A percentile compares a stretch with the other conserved stretches of the same genome.
Evolutionary conservation across 2,888 invertebrate genomes (phyloP).

Genomic region (Agrochola macilenta): DNA sequence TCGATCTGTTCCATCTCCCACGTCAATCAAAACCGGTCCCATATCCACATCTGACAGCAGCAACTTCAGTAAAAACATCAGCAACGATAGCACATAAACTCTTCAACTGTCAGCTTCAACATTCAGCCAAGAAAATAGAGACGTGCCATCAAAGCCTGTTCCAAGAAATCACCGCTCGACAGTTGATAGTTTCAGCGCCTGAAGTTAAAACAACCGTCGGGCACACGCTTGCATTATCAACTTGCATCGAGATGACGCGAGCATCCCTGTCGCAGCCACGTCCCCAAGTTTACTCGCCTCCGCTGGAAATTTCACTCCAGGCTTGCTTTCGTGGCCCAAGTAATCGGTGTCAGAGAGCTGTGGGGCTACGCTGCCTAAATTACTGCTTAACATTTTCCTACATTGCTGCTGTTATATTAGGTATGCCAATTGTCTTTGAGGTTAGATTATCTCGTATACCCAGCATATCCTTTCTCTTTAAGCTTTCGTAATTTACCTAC

Average conservation of each 20-base stretch:
- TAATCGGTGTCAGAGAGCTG: conserved; percentile 55
- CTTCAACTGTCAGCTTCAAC: conserved; percentile 13
- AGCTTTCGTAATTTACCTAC: not conserved
- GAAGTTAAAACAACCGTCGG: conserved; percentile 74
- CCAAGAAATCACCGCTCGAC: conserved; percentile 67
- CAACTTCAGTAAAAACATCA: not conserved
- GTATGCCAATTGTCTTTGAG: not conserved
- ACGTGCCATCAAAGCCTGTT: conserved; percentile 56
- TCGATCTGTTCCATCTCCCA: no score
- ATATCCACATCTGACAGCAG: not conserved
- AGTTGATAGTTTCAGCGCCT: conserved; percentile 69
- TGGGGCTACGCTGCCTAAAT: not conserved
- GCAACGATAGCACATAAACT: not conserved
- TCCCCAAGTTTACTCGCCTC: conserved; percentile 88
- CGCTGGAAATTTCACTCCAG: conserved; percentile 88
- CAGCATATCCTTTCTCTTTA: no score
- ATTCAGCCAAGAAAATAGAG: conserved; percentile 29
- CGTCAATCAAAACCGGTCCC: not conserved
- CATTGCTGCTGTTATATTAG: no score
- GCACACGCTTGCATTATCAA: conserved; percentile 84
- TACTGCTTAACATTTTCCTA: not conserved
- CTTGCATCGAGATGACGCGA: conserved; percentile 87
- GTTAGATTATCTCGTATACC: not conserved
- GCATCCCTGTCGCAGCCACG: conserved; percentile 87
- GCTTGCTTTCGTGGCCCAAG: conserved; percentile 79